Base-by-base conservation (phyloP, 2,888 invertebrate genomes). In the Sarcophaga carnaria region DNA sequence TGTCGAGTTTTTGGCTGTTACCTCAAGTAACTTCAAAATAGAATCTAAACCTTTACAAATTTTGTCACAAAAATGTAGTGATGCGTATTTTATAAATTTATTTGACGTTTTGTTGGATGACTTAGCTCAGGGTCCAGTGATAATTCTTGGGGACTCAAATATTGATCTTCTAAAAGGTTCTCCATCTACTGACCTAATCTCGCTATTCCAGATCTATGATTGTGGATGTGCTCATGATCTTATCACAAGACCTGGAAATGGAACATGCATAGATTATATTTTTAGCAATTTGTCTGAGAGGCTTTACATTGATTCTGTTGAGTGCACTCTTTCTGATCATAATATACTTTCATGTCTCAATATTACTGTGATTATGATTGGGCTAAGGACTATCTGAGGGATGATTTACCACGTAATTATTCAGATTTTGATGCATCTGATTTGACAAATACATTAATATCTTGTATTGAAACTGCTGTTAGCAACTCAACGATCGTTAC, bases 231-330 rank as follows among this genome's bases (percentile, higher is more conserved):
- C 70, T 70, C 54, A 70, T 54, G 54, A 10, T 54, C 70, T 11
- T n/a, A n/a, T n/a, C n/a, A n/a, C n/a, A n/a, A n/a, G n/a, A n/a
- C n/a, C n/a, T n/a, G 25, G 20, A 54, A 70, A 47, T 37, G 1
- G 37, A 37, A 37, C 6, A 37, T 37, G 6, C 37, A 37, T 37
- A 37, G 37, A 37, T 37, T 17, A 27, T 54, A 25, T 69, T 47
- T 49, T 69, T 69, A 69, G 49, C 17, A 69, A 49, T 47, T 49
- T 69, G n/a, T 69, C 45, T 49, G 54, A 54, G 54, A 70, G 20
- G 27, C 22, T 70, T 12, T 54, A 54, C 54, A 54, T 70, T 47
- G 70, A 70, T 54, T 70, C 49, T 49, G n/a, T 54, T 54, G 70
- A 54, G 6, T 25, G 70, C 17, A 8, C 25, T 14, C 49, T 54